Evolutionary conservation across 23 tunicate genomes (phyloP), one percentile per base, ranked within the genome.

Genomic region (Styela clava): DNA sequence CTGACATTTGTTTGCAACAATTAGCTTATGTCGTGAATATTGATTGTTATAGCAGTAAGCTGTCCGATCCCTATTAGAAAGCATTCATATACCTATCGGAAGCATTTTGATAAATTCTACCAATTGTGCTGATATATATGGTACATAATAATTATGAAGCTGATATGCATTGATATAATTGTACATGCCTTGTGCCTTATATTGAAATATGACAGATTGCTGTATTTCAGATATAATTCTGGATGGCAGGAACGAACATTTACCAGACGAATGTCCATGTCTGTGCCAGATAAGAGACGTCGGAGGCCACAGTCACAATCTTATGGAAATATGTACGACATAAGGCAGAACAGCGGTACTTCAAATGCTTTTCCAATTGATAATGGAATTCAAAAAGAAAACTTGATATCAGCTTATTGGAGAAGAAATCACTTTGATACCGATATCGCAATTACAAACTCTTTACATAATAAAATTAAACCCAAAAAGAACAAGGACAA

Each of bases 391-490:
- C 65, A 76, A 7, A 44, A 76, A 69, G 74, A 82, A 22, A 82
- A 69, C 79, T 34, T 33, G 64, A 76, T 44, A 26, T 27, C 37
- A 9, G 7, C 37, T 26, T 44, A 76, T 31, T 21, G 22, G 23
- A 25, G 27, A 24, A 22, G 31, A 35, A 44, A 2, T 9, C n/a
- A 44, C 73, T 31, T 51, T 24, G 64, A 85, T 78, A 83, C 85
- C 0, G 76, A 79, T 16, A 69, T 84, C 63, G 94, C 94, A 3
- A 89, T 89, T 5, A 89, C 85, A 20, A 89, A 89, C 72, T 84
- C 85, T 27, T 52, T 89, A 30, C 44, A 81, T 1, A 79, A 68
- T 32, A 78, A 73, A 24, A 31, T 89, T 16, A 89, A 84, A 64
- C 94, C 85, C 3, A 69, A 76, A 24, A 78, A 84, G 44, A 31